A percentile compares a stretch with the other conserved stretches of the same genome.
These are phyloP conservation scores for Corella eumyota DNA, from an alignment of 23 tunicate genomes.

Conservation along the genomic window DNA sequence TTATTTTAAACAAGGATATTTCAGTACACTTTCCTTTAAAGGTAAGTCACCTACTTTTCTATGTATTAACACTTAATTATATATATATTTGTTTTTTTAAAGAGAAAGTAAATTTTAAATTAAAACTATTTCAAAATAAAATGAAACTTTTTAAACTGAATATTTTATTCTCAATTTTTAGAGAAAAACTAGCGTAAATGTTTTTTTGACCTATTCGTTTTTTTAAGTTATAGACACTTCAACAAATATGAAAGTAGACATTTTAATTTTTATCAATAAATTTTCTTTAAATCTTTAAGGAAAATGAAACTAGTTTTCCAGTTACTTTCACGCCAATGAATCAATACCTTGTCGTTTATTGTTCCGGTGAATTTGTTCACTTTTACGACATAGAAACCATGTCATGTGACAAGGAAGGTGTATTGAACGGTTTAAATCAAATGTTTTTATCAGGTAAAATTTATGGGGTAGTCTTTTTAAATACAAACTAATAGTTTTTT, in stretches of 20 bases:
- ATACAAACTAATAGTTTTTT: too few relatives aligned
- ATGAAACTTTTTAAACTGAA: too few relatives aligned
- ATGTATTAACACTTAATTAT: background rate
- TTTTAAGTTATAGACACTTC: too few relatives aligned
- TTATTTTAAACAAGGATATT: slow-evolving; percentile 29
- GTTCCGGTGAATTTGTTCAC: slow-evolving; percentile 25
- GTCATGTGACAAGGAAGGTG: slow-evolving; percentile 13
- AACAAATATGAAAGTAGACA: too few relatives aligned
- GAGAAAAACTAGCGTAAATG: too few relatives aligned
- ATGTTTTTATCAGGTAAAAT: slow-evolving; percentile 19
- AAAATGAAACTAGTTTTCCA: too few relatives aligned
- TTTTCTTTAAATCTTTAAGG: too few relatives aligned
- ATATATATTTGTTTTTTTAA: background rate
- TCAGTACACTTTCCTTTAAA: slow-evolving; percentile 2
- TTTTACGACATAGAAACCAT: slow-evolving; percentile 26
- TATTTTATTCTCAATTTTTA: too few relatives aligned
- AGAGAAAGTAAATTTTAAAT: background rate
- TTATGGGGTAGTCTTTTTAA: background rate
- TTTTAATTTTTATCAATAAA: too few relatives aligned
- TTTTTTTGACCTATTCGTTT: too few relatives aligned
- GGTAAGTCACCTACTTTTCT: background rate
- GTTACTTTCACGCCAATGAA: slow-evolving; percentile 12
- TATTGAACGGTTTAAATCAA: slow-evolving; percentile 26
- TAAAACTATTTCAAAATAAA: background rate
- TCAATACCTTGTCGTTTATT: slow-evolving; percentile 17